Conservation (phyloP, 1,140 invertebrate species). For the Nasonia giraulti region DNA sequence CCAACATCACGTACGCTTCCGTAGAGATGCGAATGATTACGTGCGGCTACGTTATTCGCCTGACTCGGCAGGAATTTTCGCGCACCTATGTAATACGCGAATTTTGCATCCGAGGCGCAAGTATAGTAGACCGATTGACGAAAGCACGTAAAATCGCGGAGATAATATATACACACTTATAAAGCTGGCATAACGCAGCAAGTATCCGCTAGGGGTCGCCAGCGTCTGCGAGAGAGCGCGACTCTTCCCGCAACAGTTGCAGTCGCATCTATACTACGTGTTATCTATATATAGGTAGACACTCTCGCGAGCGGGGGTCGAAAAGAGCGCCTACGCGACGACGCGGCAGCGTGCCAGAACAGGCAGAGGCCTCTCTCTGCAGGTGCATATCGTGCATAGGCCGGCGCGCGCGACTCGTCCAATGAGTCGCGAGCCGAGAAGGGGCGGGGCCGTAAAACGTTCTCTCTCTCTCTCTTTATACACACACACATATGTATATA, state of each 20-base stretch:
- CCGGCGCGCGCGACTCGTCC: conserved; percentile 11
- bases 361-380: conserved; percentile 11
- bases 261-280: not conserved
- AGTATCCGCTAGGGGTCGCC: not conserved
- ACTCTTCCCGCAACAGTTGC: not conserved
- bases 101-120: not conserved
- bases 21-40: conserved; percentile 5
- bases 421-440: conserved; percentile 49
- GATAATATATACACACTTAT: too few species aligned
- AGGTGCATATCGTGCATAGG: conserved; percentile 48
- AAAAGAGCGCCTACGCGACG: conserved; percentile 62
- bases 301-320: not conserved
- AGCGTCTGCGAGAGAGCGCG: not conserved
- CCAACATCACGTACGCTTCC: conserved; percentile 56
- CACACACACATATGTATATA: too few species aligned
- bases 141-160: too few species aligned
- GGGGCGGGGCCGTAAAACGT: conserved; percentile 45
- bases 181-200: too few species aligned
- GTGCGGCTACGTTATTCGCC: not conserved
- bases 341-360: conserved; percentile 71
- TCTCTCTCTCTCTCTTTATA: too few species aligned
- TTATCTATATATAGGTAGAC: not conserved
- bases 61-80: conserved; percentile 9
- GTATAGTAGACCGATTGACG: too few species aligned
- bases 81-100: conserved; percentile 23